Percentiles rank a stretch among this genome's conserved stretches.
phyloP scores from a whole-genome alignment of 2,888 invertebrate species.

The Teinopalpus imperialis region DNA sequence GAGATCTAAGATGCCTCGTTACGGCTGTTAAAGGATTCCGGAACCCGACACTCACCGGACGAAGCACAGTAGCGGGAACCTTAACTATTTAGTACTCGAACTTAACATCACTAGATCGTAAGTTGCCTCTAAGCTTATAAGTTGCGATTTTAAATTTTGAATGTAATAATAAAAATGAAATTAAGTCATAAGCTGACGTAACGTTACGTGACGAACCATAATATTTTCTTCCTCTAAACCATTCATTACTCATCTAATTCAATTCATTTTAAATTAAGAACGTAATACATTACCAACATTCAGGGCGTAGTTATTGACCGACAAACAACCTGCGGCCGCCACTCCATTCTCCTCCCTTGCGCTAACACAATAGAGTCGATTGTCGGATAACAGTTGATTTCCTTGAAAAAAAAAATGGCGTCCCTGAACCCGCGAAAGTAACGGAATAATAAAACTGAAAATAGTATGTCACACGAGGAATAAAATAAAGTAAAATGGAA shows the following conservation, averaged over 20 bases:
- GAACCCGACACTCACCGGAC: no score
- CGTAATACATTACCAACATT: slow-evolving; percentile 22
- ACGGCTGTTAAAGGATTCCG: no score
- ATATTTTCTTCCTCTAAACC: not conserved
- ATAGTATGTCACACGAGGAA: slow-evolving; percentile 65
- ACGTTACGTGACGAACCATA: no score
- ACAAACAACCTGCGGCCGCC: slow-evolving; percentile 9
- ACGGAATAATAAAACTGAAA: slow-evolving; percentile 63
- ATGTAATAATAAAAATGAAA: no score
- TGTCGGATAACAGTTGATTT: not conserved
- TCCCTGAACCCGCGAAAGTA: slow-evolving; percentile 26
- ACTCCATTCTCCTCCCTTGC: not conserved
- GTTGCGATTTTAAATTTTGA: no score
- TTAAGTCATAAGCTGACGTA: no score
- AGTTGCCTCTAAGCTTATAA: no score
- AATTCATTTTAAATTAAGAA: slow-evolving; percentile 25
- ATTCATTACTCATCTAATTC: slow-evolving; percentile 5
- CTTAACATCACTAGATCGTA: no score
- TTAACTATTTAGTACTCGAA: no score
- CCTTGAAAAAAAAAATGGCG: slow-evolving; percentile 17
- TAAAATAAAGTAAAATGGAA: slow-evolving; percentile 76
- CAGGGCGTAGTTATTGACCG: slow-evolving; percentile 23
- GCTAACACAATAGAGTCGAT: slow-evolving; percentile 7
- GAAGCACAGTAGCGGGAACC: no score
- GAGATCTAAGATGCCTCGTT: no score